These are phyloP conservation scores for Nephrotoma guestfalica DNA, from an alignment of 2,888 invertebrate genomes.

Conservation along the genomic window DNA sequence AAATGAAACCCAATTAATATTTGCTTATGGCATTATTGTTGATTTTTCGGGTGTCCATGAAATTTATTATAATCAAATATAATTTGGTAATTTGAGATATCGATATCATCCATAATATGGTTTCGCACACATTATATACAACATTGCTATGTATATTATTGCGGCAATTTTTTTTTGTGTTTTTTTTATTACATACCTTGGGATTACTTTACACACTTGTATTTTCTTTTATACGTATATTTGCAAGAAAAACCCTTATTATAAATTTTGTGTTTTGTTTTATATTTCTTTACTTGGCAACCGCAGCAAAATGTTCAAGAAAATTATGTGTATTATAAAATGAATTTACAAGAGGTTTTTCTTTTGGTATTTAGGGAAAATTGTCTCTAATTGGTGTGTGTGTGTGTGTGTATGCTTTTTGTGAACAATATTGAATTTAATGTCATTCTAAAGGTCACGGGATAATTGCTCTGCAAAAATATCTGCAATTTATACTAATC, in stretches of 20 bases:
- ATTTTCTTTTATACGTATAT: neutral
- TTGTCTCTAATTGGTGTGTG: neutral
- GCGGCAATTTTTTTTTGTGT: neutral
- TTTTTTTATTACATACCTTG: constrained; percentile 1
- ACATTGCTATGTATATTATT: neutral
- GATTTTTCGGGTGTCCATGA: neutral
- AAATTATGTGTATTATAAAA: neutral
- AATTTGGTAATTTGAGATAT: neutral
- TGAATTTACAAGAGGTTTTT: neutral
- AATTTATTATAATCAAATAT: neutral
- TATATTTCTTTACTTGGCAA: neutral
- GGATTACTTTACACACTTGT: neutral
- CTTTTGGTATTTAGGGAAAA: neutral
- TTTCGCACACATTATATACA: neutral
- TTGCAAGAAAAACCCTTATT: neutral
- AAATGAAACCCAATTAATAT: neutral
- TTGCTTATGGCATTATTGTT: neutral
- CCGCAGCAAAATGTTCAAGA: neutral
- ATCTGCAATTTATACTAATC: neutral
- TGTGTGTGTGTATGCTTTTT: neutral
- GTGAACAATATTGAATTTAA: neutral
- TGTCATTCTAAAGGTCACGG: neutral
- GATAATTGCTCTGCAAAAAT: neutral
- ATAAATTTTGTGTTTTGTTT: neutral
- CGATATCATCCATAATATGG: neutral